Evolutionary conservation across 2,888 invertebrate genomes (phyloP), one percentile per base, ranked within the genome.

Genomic region (Acanthoscelides obtectus): DNA sequence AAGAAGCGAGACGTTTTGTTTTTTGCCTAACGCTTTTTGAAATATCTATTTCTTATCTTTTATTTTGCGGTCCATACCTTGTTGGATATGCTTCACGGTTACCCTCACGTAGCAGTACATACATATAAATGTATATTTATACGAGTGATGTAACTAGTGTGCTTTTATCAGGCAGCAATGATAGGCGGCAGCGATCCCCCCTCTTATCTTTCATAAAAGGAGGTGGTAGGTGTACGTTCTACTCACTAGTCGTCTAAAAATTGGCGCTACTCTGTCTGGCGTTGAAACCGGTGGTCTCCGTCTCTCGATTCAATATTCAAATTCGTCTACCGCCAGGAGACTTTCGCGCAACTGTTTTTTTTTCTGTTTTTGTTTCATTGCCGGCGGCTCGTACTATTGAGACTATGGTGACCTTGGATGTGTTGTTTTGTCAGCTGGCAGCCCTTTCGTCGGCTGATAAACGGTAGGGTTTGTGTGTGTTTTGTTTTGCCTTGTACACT

Each of bases 381-480:
- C 25, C 25, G 6, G 25, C n/a, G 45, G 1, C 12, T 1, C 45
- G 45, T 12, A 69, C 27, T 12, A 69, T 22, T 27, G 69, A 64
- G 22, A 66, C 20, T 20, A 77, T 72, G 69, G 74, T 76, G 73
- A 72, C 75, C 66, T 69, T 77, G 64, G 76, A 74, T 66, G 71
- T 73, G 64, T 69, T 76, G 68, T 75, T 73, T 72, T 74, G 73
- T 73, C 76, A 76, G 71, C 69, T 76, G 69, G 76, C 74, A 20
- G 74, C 74, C 22, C 71, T 76, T n/a, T 74, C 75, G 22, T 73
- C 73, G 1, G 72, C 72, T 19, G 20, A 69, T 64, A 68, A 45
- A 22, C 71, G 74, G 74, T 73, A 66, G 72, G 74, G 69, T 45
- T 45, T 45, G 6, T 45, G 22, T 27, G 22, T 70, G 65, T 68